A percentile compares a stretch with the other conserved stretches of the same genome.
phyloP scores from a whole-genome alignment of 2,113 vertebrate genomes.

The Typhlomys cinereus region DNA sequence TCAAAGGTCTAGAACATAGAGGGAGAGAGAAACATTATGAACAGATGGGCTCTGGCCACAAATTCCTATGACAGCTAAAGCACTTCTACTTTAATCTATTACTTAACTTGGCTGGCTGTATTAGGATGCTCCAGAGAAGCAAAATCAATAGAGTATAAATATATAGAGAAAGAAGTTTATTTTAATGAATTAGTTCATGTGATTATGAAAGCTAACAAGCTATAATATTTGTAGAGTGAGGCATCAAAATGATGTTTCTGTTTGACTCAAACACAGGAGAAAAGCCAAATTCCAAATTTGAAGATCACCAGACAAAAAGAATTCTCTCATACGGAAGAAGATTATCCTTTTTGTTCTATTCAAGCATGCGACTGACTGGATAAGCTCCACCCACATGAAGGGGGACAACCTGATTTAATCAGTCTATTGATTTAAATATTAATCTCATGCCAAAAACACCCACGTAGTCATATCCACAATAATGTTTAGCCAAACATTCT shows the following conservation, averaged over 20 bases:
- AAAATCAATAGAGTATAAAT: background rate
- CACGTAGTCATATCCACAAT: background rate
- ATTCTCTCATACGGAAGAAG: background rate
- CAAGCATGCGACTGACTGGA: background rate
- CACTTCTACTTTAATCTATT: constrained; percentile 15
- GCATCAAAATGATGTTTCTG: background rate
- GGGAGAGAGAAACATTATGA: background rate
- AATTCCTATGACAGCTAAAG: background rate
- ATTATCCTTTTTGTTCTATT: background rate
- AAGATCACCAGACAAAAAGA: constrained; percentile 5
- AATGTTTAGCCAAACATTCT: constrained; percentile 3
- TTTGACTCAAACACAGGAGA: background rate
- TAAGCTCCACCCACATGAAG: background rate
- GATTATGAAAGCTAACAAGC: background rate
- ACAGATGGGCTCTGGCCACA: background rate
- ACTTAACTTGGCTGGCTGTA: background rate
- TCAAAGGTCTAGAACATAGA: background rate
- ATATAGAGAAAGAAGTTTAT: background rate
- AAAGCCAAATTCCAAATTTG: background rate
- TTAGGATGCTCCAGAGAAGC: constrained; percentile 14
- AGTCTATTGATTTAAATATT: constrained; percentile 8
- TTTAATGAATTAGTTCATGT: background rate
- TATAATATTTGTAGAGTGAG: background rate
- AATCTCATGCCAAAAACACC: background rate
- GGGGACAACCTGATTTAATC: background rate